Percentiles rank a stretch among this genome's conserved stretches.
These are phyloP conservation scores for Halichondria panicea DNA, from an alignment of 37 sponge, comb jelly and placozoan species.

Conservation along the genomic window DNA sequence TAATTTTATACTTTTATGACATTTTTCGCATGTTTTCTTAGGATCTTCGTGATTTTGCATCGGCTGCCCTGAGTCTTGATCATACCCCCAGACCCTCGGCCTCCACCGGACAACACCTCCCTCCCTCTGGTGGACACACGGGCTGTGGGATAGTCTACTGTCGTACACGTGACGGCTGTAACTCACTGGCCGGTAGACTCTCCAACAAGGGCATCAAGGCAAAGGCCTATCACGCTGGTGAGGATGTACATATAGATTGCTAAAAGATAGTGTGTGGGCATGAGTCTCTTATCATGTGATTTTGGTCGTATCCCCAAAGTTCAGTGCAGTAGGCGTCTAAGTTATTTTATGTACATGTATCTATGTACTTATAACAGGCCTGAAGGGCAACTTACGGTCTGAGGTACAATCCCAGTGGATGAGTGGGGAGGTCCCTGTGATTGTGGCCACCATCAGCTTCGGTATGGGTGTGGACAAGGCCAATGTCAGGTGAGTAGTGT, in stretches of 20 bases:
- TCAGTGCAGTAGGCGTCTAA: neutral
- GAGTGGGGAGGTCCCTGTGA: slow-evolving; percentile 74
- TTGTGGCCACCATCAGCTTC: slow-evolving; percentile 96
- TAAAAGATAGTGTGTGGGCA: neutral
- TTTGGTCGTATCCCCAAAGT: neutral
- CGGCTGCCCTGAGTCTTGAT: slow-evolving; percentile 16
- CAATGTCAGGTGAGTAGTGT: slow-evolving; percentile 74
- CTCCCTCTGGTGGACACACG: neutral
- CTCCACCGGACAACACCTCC: neutral
- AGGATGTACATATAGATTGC: neutral
- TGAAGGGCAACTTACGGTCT: slow-evolving; percentile 39
- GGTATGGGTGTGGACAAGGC: slow-evolving; percentile 99
- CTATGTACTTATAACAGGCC: slow-evolving; percentile 32
- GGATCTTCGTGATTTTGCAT: slow-evolving; percentile 64
- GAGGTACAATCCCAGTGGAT: slow-evolving; percentile 84
- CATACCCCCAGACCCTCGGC: neutral
- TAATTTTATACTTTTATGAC: neutral
- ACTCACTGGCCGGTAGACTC: slow-evolving; percentile 69
- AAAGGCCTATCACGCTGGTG: slow-evolving; percentile 93
- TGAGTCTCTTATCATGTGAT: neutral
- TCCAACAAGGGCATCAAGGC: slow-evolving; percentile 66
- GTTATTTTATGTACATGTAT: neutral
- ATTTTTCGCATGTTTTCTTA: too few relatives aligned
- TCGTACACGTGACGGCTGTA: slow-evolving; percentile 83
- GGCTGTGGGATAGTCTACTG: slow-evolving; percentile 93